Conservation (phyloP, 2,888 invertebrate species). For the Polymixis flavicincta region DNA sequence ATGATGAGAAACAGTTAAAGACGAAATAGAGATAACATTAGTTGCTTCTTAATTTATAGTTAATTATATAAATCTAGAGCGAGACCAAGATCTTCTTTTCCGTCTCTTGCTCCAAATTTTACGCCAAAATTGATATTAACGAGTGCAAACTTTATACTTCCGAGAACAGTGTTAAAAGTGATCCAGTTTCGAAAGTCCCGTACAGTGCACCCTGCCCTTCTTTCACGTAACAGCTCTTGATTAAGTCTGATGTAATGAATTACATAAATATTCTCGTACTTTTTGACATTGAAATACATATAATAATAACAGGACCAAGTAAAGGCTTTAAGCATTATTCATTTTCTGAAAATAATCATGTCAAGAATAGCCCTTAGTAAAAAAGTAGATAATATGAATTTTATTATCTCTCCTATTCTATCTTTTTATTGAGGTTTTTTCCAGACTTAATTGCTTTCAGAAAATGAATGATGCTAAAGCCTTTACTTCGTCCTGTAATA, state of each 20-base stretch:
- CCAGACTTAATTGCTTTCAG: neutral
- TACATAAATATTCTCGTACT: slow-evolving; percentile 34
- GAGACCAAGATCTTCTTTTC: neutral
- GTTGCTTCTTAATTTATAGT: neutral
- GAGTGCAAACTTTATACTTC: slow-evolving; percentile 29
- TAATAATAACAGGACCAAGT: no score
- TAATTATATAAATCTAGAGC: slow-evolving; percentile 15
- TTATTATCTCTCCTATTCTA: no score
- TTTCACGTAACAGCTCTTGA: slow-evolving; percentile 5
- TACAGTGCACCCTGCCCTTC: slow-evolving; percentile 34
- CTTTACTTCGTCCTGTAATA: neutral
- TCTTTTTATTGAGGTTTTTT: neutral
- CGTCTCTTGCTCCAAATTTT: slow-evolving; percentile 10
- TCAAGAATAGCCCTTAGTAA: no score
- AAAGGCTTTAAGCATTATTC: no score
- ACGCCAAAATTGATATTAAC: slow-evolving; percentile 9
- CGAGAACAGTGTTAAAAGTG: slow-evolving; percentile 28
- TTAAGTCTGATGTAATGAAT: slow-evolving; percentile 46
- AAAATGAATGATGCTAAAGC: neutral
- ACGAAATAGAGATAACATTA: neutral
- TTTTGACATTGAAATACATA: slow-evolving; percentile 3
- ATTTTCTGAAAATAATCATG: no score
- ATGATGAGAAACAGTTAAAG: neutral
- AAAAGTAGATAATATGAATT: no score
- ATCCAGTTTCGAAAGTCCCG: slow-evolving; percentile 52